Base-by-base conservation (phyloP, 2,888 invertebrate species). In the Boloria selene region DNA sequence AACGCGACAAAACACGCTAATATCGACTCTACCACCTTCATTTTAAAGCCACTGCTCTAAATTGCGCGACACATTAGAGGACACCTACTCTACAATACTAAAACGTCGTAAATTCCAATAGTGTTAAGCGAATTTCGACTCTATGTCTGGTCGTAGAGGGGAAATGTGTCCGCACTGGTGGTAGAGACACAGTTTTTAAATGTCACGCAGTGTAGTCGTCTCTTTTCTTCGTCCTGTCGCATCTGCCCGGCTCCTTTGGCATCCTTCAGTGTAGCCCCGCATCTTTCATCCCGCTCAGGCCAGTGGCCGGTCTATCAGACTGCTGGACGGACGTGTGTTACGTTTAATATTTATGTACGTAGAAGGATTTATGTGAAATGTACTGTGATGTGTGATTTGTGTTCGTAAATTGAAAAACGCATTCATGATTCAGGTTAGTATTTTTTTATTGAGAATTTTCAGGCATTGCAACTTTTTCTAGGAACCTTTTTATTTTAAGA, bases 141-240 rank as follows among this genome's bases (percentile, higher is more conserved):
- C 77, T 85, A 75, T 0, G 5, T 0, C 0, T 2, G 7, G 0
- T 1, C 52, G 76, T 83, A 69, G 69, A 45, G 49, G 67, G 49
- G 73, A 64, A 75, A 75, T 81, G 18, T 74, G 72, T 52, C 38
- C 52, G 52, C 63, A 67, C 69, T 75, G 75, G 79, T 84, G 84
- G 86, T 88, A 91, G 86, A 91, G 92, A 91, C 91, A 91, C 90
- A 88, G 86, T 91, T 92, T 91, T 90, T 89, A 90, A 90, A 90
- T 91, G 91, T 92, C 91, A 90, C 88, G 87, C 79, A 83, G 87
- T 90, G 90, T 89, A 86, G 90, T 90, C 86, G 88, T 92, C 92
- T 92, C 92, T 91, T 92, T 92, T 91, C 91, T 86, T 84, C 90
- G 81, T 92, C 90, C 90, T 90, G 91, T 89, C 89, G 89, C 90